phyloP scores from a whole-genome alignment of 2,888 invertebrate species.

The Apeira syringaria region DNA sequence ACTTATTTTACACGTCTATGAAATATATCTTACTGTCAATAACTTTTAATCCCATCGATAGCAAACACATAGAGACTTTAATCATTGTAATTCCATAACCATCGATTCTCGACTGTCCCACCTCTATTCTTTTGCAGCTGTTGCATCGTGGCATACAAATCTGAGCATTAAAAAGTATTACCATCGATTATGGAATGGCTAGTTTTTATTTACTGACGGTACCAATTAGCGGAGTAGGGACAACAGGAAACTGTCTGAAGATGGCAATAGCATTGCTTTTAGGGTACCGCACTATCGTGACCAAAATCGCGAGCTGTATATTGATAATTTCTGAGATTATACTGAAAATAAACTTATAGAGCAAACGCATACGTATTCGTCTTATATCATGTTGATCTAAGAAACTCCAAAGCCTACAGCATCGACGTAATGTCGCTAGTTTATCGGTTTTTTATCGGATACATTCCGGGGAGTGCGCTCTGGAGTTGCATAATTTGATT shows the following conservation, averaged over 20 bases:
- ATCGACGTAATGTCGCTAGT: no score
- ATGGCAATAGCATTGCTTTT: constrained; percentile 11
- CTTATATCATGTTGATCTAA: no score
- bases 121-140: constrained; percentile 35
- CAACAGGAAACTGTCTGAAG: constrained; percentile 23
- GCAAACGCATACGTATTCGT: no score
- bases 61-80: background rate
- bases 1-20: no score
- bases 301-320: background rate
- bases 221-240: constrained; percentile 34
- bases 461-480: no score
- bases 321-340: no score
- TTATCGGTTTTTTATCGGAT: no score
- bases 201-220: constrained; percentile 34
- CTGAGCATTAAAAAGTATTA: constrained; percentile 72
- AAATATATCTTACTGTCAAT: no score
- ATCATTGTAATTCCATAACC: background rate
- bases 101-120: constrained; percentile 1
- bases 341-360: no score
- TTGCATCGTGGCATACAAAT: constrained; percentile 70
- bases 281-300: background rate
- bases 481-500: no score
- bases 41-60: no score
- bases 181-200: constrained; percentile 42
- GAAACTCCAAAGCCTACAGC: no score